Percentiles rank a stretch among this genome's conserved stretches.
Conservation (phyloP, 2,113 vertebrate species). For the Neomonachus schauinslandi region DNA sequence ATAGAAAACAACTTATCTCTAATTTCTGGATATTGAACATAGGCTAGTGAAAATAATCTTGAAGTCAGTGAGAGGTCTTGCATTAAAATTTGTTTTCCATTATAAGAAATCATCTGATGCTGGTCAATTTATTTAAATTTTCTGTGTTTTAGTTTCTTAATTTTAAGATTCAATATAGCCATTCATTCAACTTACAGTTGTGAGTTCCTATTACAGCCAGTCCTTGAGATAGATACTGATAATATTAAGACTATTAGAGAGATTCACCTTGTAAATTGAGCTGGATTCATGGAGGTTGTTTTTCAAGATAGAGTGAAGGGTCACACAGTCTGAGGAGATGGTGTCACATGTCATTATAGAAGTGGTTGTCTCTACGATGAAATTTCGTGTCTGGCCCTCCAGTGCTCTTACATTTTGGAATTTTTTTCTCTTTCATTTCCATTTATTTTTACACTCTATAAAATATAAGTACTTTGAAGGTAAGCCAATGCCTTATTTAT, state of each 20-base stretch:
- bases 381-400: neutral
- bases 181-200: neutral
- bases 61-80: neutral
- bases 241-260: neutral
- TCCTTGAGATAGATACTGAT: neutral
- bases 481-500: neutral
- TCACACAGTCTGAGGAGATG: neutral
- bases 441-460: neutral
- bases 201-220: neutral
- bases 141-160: neutral
- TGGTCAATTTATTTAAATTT: neutral
- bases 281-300: neutral
- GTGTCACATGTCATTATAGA: rapidly evolving
- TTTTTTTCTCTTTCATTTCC: neutral
- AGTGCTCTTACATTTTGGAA: neutral
- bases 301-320: neutral
- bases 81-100: neutral
- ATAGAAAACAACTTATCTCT: neutral
- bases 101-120: neutral
- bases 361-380: neutral
- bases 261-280: neutral
- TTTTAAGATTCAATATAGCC: neutral
- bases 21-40: neutral
- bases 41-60: neutral
- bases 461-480: neutral